phyloP scores from a whole-genome alignment of 2,797 vertebrate genomes.

The Myotis pilosus region DNA sequence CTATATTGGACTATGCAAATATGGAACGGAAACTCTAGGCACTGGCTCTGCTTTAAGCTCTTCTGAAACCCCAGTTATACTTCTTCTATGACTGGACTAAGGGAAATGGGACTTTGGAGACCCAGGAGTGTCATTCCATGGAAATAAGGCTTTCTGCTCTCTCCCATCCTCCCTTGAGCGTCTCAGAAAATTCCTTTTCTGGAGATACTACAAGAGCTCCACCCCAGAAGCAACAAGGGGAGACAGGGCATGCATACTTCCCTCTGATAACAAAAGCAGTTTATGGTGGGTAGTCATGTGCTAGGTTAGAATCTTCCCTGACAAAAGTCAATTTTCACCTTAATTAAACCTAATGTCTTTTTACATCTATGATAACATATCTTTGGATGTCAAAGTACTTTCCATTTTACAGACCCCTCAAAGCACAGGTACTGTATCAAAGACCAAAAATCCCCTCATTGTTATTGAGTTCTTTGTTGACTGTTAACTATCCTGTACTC shows the following conservation, averaged over 20 bases:
- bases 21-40: not conserved
- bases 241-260: not conserved
- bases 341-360: not conserved
- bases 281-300: not conserved
- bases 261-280: not conserved
- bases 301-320: not conserved
- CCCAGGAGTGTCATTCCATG: not conserved
- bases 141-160: not conserved
- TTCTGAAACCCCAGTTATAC: not conserved
- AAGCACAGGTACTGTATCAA: not conserved
- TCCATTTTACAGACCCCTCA: not conserved
- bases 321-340: not conserved
- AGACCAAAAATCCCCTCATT: not conserved
- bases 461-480: not conserved
- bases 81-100: not conserved
- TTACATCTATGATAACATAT: not conserved
- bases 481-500: not conserved
- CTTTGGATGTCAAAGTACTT: not conserved
- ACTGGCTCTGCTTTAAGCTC: not conserved
- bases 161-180: not conserved
- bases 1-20: not conserved
- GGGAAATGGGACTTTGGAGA: not conserved
- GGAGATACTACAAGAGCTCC: not conserved
- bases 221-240: not conserved
- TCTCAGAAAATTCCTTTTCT: not conserved